Evolutionary conservation across 1,140 invertebrate species (phyloP).

Genomic region (Caenorhabditis remanei): DNA sequence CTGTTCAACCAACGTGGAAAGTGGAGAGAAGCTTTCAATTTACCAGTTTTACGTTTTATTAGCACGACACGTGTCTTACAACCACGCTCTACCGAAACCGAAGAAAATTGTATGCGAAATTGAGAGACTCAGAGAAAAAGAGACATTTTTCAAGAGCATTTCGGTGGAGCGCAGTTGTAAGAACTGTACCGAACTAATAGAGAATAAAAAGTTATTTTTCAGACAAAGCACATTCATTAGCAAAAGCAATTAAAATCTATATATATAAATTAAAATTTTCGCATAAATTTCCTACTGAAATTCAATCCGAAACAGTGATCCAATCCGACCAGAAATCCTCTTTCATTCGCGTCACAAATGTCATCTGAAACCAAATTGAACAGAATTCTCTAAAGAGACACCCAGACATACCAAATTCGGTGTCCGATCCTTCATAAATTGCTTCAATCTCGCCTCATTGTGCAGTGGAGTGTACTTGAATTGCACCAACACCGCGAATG

Average conservation of each 20-base stretch:
- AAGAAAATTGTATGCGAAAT: no score
- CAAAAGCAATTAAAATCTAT: background rate
- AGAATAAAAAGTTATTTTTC: no score
- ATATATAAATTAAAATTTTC: background rate
- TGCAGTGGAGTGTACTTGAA: constrained; percentile 38
- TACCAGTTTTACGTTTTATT: no score
- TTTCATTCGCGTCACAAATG: constrained; percentile 47
- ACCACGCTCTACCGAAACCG: no score
- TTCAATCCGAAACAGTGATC: constrained; percentile 28
- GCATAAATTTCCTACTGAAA: background rate
- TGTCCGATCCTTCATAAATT: constrained; percentile 42
- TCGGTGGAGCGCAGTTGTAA: no score
- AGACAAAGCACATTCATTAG: no score
- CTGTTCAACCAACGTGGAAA: no score
- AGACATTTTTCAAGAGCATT: no score
- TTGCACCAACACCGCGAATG: constrained; percentile 23
- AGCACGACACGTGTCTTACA: no score
- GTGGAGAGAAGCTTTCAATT: no score
- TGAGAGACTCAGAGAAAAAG: no score
- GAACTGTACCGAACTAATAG: no score
- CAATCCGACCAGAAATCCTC: constrained; percentile 52
- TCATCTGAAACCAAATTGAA: constrained; percentile 27
- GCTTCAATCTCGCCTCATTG: constrained; percentile 17
- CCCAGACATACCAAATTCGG: background rate
- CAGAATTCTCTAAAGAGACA: background rate